phyloP scores from a whole-genome alignment of 1,140 invertebrate species.

The Asobara japonica region DNA sequence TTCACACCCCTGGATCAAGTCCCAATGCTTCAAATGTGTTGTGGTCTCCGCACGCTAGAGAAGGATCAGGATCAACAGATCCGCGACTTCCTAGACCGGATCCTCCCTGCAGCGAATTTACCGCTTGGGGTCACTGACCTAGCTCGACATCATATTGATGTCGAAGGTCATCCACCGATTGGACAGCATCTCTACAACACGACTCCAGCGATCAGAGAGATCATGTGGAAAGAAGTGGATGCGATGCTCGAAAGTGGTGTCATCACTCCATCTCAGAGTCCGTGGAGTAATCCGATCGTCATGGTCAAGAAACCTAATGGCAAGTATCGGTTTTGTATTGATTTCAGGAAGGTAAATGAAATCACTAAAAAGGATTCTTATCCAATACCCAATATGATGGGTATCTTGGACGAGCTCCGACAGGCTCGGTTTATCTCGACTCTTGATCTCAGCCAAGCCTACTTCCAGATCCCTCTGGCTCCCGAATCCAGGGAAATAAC shows the following conservation, averaged over 20 bases:
- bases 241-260: slow-evolving; percentile 40
- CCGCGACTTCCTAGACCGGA: not conserved
- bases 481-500: slow-evolving; percentile 52
- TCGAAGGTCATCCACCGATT: slow-evolving; percentile 36
- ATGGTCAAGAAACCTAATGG: slow-evolving; percentile 67
- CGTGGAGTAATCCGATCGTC: slow-evolving; percentile 57
- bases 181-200: slow-evolving; percentile 39
- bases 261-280: slow-evolving; percentile 37
- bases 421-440: not conserved
- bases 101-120: not conserved
- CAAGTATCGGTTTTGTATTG: slow-evolving; percentile 60
- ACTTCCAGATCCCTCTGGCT: slow-evolving; percentile 50
- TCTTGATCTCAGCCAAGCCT: slow-evolving; percentile 42
- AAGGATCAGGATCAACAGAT: not conserved
- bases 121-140: not conserved
- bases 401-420: not conserved
- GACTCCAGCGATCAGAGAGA: slow-evolving; percentile 10
- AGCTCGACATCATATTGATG: slow-evolving; percentile 48
- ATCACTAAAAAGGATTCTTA: slow-evolving; percentile 47
- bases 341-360: slow-evolving; percentile 59
- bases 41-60: not conserved
- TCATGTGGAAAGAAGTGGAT: slow-evolving; percentile 33
- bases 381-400: slow-evolving; percentile 51
- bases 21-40: not conserved
- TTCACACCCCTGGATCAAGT: not conserved